Percentiles rank a stretch among this genome's conserved stretches.
Evolutionary conservation across 2,888 invertebrate genomes (phyloP).

Genomic region (Chrysodeixis includens): DNA sequence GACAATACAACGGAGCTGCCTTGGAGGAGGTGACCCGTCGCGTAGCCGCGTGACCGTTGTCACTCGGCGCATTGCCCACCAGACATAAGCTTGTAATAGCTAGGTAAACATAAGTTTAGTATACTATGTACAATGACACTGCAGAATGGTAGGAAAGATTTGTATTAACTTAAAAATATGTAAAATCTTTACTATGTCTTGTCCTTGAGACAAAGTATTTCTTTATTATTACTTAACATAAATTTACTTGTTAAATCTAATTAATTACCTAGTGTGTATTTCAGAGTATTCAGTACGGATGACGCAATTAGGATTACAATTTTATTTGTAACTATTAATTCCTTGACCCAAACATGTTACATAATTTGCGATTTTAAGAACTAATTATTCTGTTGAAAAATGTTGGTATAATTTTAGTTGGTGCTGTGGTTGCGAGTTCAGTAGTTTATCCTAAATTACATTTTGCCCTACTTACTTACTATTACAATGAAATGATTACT

Average conservation of each 20-base stretch:
- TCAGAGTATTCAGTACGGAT: background rate
- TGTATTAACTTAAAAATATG: too few relatives aligned
- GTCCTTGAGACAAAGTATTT: background rate
- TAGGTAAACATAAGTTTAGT: background rate
- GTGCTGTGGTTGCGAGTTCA: too few relatives aligned
- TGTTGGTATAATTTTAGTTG: too few relatives aligned
- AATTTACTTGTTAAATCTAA: background rate
- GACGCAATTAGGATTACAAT: background rate
- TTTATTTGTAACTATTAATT: background rate
- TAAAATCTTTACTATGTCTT: background rate
- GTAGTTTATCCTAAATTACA: too few relatives aligned
- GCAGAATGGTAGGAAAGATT: too few relatives aligned
- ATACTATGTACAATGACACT: too few relatives aligned
- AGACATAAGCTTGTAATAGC: background rate
- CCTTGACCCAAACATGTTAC: background rate
- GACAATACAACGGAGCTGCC: conserved; percentile 44
- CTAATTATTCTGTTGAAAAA: too few relatives aligned
- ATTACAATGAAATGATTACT: too few relatives aligned
- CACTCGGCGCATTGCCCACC: background rate
- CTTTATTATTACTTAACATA: background rate
- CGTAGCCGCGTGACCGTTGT: conserved; percentile 12
- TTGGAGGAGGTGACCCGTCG: background rate
- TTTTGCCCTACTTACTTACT: too few relatives aligned
- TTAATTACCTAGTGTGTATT: background rate
- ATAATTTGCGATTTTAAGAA: too few relatives aligned